Evolutionary conservation across 2,888 invertebrate species (phyloP).

Genomic region (Spodoptera exigua): DNA sequence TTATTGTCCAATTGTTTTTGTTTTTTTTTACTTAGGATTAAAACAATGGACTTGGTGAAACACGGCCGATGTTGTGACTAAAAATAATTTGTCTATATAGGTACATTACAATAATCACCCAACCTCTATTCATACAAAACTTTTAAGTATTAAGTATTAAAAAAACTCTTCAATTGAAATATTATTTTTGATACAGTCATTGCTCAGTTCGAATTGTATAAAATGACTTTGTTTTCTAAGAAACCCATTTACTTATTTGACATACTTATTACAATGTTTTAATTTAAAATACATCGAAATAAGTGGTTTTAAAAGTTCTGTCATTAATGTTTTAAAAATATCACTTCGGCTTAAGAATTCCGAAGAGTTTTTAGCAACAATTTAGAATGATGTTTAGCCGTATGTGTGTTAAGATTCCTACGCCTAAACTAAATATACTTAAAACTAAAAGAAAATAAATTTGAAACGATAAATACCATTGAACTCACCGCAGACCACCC

Average conservation of each 20-base stretch:
- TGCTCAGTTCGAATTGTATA: constrained; percentile 19
- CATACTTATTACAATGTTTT: constrained; percentile 24
- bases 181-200: constrained; percentile 14
- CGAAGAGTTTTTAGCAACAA: constrained; percentile 17
- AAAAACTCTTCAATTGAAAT: not conserved
- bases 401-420: constrained; percentile 61
- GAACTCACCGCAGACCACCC: constrained; percentile 98
- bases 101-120: too few relatives aligned
- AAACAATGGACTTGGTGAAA: not conserved
- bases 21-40: not conserved
- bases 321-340: constrained; percentile 38
- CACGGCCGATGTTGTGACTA: constrained; percentile 13
- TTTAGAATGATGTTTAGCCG: constrained; percentile 56
- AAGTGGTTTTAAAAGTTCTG: constrained; percentile 42
- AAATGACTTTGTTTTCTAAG: constrained; percentile 28
- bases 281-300: constrained; percentile 37
- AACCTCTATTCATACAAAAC: constrained; percentile 21
- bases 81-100: constrained; percentile 23
- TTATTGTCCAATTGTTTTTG: not conserved
- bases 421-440: constrained; percentile 76
- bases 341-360: constrained; percentile 43
- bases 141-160: not conserved
- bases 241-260: constrained; percentile 29
- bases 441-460: constrained; percentile 89
- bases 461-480: constrained; percentile 93